Conservation (phyloP, 2,113 vertebrate genomes). For the Periophthalmodon schlosseri region DNA sequence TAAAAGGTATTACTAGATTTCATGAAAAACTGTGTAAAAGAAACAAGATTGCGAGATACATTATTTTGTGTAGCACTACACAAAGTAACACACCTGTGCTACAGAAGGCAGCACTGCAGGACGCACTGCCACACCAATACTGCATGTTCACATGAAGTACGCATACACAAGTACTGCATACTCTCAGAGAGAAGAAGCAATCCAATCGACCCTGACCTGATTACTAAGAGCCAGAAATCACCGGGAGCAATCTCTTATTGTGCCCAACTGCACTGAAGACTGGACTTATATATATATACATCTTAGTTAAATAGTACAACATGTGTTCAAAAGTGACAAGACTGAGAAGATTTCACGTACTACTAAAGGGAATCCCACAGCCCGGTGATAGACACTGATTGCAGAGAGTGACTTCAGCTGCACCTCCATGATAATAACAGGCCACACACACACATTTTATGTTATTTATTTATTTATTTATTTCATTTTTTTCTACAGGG, state of each 20-base stretch:
- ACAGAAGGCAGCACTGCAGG: slow-evolving; percentile 57
- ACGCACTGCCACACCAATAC: background rate
- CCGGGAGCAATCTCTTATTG: slow-evolving; percentile 43
- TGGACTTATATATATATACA: background rate
- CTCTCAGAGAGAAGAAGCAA: slow-evolving; percentile 16
- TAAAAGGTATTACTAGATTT: background rate
- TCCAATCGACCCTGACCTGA: slow-evolving; percentile 61
- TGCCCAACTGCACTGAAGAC: slow-evolving; percentile 30
- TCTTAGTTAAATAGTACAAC: background rate
- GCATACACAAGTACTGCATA: slow-evolving; percentile 13
- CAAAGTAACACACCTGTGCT: slow-evolving; percentile 48
- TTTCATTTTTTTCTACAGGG: no score
- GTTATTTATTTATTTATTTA: no score
- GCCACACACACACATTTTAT: background rate
- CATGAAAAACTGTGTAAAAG: background rate
- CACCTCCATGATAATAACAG: slow-evolving; percentile 8
- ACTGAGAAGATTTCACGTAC: background rate
- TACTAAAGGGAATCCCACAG: slow-evolving; percentile 21
- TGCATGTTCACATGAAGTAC: slow-evolving; percentile 7
- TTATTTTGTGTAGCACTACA: slow-evolving; percentile 1
- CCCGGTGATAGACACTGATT: slow-evolving; percentile 24
- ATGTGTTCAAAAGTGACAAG: background rate
- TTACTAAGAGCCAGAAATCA: slow-evolving; percentile 54
- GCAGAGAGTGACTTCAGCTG: slow-evolving; percentile 46
- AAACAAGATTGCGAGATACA: background rate